Evolutionary conservation across 2,797 vertebrate genomes (phyloP), one percentile per base, ranked within the genome.

Genomic region (Neosalanx taihuensis): DNA sequence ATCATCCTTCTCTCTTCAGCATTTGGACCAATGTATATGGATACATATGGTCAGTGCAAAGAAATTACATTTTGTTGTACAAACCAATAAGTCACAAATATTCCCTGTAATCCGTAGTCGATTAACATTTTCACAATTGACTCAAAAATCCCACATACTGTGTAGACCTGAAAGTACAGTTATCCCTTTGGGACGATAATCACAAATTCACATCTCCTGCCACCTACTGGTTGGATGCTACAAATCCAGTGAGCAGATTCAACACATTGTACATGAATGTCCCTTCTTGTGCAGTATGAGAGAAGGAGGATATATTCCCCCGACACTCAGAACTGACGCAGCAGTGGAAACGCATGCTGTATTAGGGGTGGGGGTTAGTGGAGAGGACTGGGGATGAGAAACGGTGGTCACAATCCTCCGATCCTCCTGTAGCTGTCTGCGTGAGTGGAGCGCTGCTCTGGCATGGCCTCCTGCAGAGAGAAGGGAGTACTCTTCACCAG

Each of bases 351-450:
- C 68, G 33, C 15, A 1, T 70, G 70, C 71, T 58, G 75, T 71
- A 46, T 30, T 30, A 76, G 70, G 72, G 73, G 82, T 74, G 71
- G 63, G 80, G 67, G 41, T 20, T 12, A 4, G 71, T 53, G 71
- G 75, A 35, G 72, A 67, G 35, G 5, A 69, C 41, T 29, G 26
- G 49, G 67, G 23, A 69, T 79, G 64, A 77, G 75, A 79, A 83
- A 91, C 85, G 81, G 87, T 83, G 51, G 86, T 95, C 95, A 98
- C 85, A 96, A 89, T 92, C 94, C 94, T 86, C 95, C 96, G 74
- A 95, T 97, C 91, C 95, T 94, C 90, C 95, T 90, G 94, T 89
- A 95, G 91, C 93, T 94, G 92, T 97, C 95, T 80, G 94, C 91
- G 74, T 97, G 95, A 93, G 94, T 90, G 68, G 92, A 91, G 89